Base-by-base conservation (phyloP, 2,113 vertebrate species). In the Sterna hirundo region DNA sequence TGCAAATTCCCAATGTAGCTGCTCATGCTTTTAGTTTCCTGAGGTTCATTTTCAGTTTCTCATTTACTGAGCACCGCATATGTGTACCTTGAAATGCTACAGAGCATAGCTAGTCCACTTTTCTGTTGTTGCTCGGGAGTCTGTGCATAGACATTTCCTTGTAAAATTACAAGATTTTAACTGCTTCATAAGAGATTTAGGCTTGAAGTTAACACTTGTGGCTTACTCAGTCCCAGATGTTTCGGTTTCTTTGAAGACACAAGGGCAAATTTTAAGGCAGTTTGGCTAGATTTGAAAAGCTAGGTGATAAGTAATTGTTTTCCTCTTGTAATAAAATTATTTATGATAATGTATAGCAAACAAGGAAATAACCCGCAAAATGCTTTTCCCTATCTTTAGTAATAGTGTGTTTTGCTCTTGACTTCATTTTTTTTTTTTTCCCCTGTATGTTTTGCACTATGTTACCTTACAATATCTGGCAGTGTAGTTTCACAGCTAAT, bases 381-480 rank as follows among this genome's bases (percentile, higher is more conserved):
- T 0, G 0, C 17, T 86, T 52, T 77, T 20, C 16, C 10, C 0
- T 88, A 5, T 78, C 19, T 81, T 55, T 46, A 66, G 65, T 66
- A 68, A 22, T 52, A 38, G 6, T 26, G 4, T 66, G 15, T n/a
- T 78, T 93, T 92, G 55, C 60, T 80, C 14, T 44, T 91, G 44
- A 52, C 11, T 85, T 94, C 0, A 55, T 36, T 76, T 80, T n/a
- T 34, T 58, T 34, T 58, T 58, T 58, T 58, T 58, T 34, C 34
- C 10, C 18, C 30, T 27, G 5, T 61, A 7, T 82, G 13, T 78
- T 71, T 94, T 91, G 19, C 29, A 23, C 8, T 60, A 47, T 15
- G 13, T 55, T 66, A 27, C 36, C 8, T 42, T 65, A 6, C 47
- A 18, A 10, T 25, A 36, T 58, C 40, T 72, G 15, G 12, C 10